Evolutionary conservation across 1,140 invertebrate genomes (phyloP), one percentile per base, ranked within the genome.

Genomic region (Magallana gigas): DNA sequence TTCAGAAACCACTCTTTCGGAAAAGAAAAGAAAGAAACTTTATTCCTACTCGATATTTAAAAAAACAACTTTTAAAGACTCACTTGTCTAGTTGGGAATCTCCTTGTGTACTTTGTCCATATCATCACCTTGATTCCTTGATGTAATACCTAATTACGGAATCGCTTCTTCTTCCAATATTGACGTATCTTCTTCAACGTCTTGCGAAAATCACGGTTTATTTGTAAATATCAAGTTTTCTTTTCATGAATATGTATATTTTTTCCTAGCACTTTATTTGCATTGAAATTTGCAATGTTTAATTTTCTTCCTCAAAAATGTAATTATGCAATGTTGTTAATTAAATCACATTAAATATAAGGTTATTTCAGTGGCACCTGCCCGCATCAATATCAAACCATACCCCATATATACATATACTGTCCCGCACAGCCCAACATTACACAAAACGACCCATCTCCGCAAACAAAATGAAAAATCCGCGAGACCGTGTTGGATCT

Each of bases 81-180:
- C 23, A 23, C 23, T 1, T 23, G 23, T 23, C 23, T 23, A 23
- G 23, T 1, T 48, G 3, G 36, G 36, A 48, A 48, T 48, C 36
- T 48, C 5, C 36, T 48, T 48, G 36, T 48, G 2, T 48, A 48
- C 36, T 5, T 48, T 48, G 36, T 48, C 36, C 36, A 48, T 48
- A 3, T 48, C 36, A 48, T 48, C 36, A 5, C 36, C 36, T 48
- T 48, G 36, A 48, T 48, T 23, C 36, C 36, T 48, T 48, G 36
- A 0, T 48, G 36, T 48, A 48, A 76, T 29, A 76, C 68, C 36
- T 76, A 8, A 36, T 76, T 76, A 76, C 9, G 23, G 68, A 76
- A 29, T 76, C 68, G 23, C 23, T 76, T 76, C 68, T 29, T 76
- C 68, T 76, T 36, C 68, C 68, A 76, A 76, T 76, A 76, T 76